Percentiles rank a stretch among this genome's conserved stretches.
These are phyloP conservation scores for Euwallacea fornicatus DNA, from an alignment of 1,140 invertebrate genomes.

Conservation along the genomic window DNA sequence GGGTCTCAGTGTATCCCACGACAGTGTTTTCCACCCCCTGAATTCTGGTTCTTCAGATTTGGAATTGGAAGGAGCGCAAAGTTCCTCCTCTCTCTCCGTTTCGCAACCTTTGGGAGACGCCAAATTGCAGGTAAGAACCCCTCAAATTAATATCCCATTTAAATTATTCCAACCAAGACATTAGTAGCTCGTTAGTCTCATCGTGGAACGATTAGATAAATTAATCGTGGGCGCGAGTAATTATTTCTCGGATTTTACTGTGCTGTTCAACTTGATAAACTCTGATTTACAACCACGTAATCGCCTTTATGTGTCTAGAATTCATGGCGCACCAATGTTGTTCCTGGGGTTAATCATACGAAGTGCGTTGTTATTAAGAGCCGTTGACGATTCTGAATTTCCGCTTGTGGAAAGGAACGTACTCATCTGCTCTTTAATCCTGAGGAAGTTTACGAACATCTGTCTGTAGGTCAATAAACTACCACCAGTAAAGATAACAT, in stretches of 20 bases:
- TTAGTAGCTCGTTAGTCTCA: conserved; percentile 2
- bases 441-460: conserved; percentile 3
- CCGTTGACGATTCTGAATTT: no score
- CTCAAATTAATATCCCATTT: background rate
- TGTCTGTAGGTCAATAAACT: conserved; percentile 10
- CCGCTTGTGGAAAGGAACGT: no score
- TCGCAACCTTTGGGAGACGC: conserved; percentile 48
- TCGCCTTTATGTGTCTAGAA: no score
- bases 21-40: conserved; percentile 70
- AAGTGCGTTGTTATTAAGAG: no score
- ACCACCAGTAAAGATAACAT: background rate
- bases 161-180: background rate
- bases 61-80: conserved; percentile 52
- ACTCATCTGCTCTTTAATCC: background rate
- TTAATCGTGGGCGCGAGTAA: no score
- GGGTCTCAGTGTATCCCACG: conserved; percentile 72
- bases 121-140: conserved; percentile 47
- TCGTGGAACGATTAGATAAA: background rate
- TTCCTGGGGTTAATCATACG: no score
- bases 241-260: no score
- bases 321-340: no score
- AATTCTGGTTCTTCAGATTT: conserved; percentile 52
- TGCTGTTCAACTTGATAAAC: no score
- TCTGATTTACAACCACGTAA: no score
- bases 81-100: conserved; percentile 52